Conservation (phyloP, 2,113 vertebrate genomes). For the Ellobius talpinus region DNA sequence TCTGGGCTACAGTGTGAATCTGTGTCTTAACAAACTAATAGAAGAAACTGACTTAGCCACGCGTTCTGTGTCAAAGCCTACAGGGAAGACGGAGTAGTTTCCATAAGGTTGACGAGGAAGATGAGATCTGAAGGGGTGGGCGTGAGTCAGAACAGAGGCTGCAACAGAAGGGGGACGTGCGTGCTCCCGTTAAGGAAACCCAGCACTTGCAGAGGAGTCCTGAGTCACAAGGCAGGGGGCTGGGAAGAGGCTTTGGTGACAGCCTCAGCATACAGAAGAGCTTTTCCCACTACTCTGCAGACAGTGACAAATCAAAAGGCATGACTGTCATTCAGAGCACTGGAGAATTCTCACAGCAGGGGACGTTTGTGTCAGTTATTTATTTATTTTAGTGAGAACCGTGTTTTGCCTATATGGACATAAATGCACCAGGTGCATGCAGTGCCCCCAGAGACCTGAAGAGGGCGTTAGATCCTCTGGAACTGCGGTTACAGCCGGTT, state of each 20-base stretch:
- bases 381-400: not conserved
- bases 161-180: not conserved
- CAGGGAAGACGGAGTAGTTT: fast-evolving
- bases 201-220: not conserved
- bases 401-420: not conserved
- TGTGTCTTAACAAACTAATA: not conserved
- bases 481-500: not conserved
- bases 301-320: not conserved
- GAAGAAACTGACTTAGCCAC: not conserved
- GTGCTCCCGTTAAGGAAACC: not conserved
- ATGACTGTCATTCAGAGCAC: fast-evolving
- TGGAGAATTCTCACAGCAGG: fast-evolving
- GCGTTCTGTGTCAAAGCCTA: not conserved
- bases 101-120: not conserved
- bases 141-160: fast-evolving
- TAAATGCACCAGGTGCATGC: not conserved
- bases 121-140: not conserved
- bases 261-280: not conserved
- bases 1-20: not conserved
- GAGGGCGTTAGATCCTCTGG: not conserved
- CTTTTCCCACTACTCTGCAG: not conserved
- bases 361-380: not conserved
- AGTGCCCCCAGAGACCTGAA: not conserved
- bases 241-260: not conserved
- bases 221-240: not conserved